Evolutionary conservation across 2,888 invertebrate genomes (phyloP).

Genomic region (Fragum whitleyi): DNA sequence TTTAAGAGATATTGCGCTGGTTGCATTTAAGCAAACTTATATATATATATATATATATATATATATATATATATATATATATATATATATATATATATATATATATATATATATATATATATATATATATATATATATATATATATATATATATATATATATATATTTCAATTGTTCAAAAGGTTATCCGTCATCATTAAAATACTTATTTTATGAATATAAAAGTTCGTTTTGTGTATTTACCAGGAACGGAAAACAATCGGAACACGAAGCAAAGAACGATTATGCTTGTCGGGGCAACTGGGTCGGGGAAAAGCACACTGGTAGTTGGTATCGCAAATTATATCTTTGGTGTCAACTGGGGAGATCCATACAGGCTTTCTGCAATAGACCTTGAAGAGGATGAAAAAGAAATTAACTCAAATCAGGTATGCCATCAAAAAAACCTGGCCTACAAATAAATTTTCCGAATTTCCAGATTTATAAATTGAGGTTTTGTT

Average conservation of each 20-base stretch:
- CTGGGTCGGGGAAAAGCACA: constrained; percentile 56
- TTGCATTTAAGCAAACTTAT: no score
- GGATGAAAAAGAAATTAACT: background rate
- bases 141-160: no score
- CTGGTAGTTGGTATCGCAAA: constrained; percentile 27
- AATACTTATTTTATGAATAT: no score
- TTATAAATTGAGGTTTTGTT: background rate
- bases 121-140: no score
- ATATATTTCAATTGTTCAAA: background rate
- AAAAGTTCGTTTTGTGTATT: no score
- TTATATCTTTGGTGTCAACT: constrained; percentile 29
- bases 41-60: no score
- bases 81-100: no score
- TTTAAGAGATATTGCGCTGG: no score
- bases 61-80: no score
- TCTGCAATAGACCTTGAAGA: constrained; percentile 2
- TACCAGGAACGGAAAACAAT: background rate
- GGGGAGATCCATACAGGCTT: constrained; percentile 31
- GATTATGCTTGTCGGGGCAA: constrained; percentile 58
- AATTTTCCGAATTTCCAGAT: background rate
- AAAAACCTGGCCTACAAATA: background rate
- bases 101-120: no score
- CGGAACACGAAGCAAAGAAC: constrained; percentile 34
- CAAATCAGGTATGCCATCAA: constrained; percentile 15
- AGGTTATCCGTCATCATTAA: no score